These are phyloP conservation scores for Lutjanus campechanus DNA, from an alignment of 2,797 vertebrate genomes.

Conservation along the genomic window DNA sequence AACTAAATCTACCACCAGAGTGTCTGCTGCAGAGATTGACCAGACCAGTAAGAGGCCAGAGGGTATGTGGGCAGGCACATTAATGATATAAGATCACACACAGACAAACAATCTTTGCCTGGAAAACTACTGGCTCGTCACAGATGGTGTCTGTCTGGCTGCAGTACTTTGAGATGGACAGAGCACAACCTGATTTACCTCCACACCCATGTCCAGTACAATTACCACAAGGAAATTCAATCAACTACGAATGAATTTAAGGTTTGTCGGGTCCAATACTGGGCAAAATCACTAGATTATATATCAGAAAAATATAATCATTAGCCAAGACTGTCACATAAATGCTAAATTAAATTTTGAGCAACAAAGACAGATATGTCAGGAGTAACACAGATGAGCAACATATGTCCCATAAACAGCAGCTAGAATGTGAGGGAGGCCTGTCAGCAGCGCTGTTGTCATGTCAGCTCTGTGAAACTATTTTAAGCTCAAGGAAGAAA, in stretches of 20 bases:
- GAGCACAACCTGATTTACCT: background rate
- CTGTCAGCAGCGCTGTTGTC: too few relatives aligned
- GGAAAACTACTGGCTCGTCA: slow-evolving; percentile 22
- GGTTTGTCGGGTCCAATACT: too few relatives aligned
- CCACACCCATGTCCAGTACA: background rate
- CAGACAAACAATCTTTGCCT: slow-evolving; percentile 27
- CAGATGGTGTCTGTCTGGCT: slow-evolving; percentile 10
- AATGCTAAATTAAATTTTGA: too few relatives aligned
- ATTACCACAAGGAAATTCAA: slow-evolving; percentile 9
- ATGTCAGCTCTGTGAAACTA: too few relatives aligned
- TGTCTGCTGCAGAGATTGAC: slow-evolving; percentile 2
- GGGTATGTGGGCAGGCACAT: background rate
- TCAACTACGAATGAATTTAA: background rate
- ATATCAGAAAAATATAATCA: too few relatives aligned
- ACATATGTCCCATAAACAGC: too few relatives aligned
- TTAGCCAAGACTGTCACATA: too few relatives aligned
- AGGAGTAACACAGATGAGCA: too few relatives aligned
- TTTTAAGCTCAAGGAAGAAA: too few relatives aligned
- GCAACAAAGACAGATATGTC: too few relatives aligned
- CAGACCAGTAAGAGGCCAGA: background rate
- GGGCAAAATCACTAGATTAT: too few relatives aligned
- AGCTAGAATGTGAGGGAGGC: too few relatives aligned
- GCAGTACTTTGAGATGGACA: slow-evolving; percentile 11
- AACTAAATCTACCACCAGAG: background rate
- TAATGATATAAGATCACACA: slow-evolving; percentile 9